Conservation (phyloP, 2,797 vertebrate species). For the Hemitrygon akajei region DNA sequence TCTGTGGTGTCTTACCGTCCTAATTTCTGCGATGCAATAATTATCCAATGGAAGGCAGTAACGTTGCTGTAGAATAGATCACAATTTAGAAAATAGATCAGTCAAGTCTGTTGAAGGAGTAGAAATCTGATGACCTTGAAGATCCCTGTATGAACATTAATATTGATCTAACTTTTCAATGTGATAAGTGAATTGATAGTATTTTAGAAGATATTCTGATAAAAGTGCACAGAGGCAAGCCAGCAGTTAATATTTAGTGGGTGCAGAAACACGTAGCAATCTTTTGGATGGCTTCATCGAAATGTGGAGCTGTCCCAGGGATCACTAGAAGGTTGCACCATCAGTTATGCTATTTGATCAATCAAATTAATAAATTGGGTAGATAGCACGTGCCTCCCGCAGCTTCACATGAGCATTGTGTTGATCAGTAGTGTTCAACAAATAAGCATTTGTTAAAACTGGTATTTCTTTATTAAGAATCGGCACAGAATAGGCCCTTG, state of each 20-base stretch:
- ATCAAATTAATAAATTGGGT: not conserved
- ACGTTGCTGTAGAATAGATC: not conserved
- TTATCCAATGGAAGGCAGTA: not conserved
- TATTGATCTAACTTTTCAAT: not conserved
- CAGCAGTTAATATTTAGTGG: not conserved
- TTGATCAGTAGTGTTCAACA: too few species aligned
- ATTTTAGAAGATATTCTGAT: not conserved
- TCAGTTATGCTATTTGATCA: not conserved
- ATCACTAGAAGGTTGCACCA: not conserved
- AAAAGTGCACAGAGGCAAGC: not conserved
- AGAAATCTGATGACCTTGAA: conserved; percentile 20
- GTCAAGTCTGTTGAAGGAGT: not conserved
- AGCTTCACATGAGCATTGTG: too few species aligned
- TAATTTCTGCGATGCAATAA: not conserved
- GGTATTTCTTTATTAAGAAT: too few species aligned
- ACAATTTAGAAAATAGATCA: not conserved
- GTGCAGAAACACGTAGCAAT: not conserved
- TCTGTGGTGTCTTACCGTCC: not conserved
- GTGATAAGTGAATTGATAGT: not conserved
- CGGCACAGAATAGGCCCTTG: too few species aligned
- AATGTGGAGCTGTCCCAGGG: not conserved
- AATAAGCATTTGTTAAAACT: too few species aligned
- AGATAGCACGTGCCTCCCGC: too few species aligned
- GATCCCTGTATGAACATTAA: not conserved
- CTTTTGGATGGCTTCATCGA: not conserved